Base-by-base conservation (phyloP, 92 coral and sea anemone species). In the Zoanthus solanderi region DNA sequence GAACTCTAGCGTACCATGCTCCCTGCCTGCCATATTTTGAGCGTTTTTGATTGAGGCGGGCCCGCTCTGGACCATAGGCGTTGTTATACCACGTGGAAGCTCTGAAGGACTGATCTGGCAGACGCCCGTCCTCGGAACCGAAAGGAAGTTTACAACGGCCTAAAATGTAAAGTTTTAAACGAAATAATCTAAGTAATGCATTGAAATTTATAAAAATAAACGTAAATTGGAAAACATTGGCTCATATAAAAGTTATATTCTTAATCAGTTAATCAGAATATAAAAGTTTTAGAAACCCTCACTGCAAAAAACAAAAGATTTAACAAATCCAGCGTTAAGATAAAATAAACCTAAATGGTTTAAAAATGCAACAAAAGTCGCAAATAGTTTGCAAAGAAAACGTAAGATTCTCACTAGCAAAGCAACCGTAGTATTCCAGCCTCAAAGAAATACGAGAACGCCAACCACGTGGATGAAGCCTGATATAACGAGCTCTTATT, bases 391-490 rank as follows among this genome's bases (percentile, higher is more conserved):
- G 42, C 13, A 9, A 8, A 11, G 53, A 18, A 0, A 28, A 2
- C 79, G 28, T 0, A 28, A 18, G 65, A 73, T 16, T 74, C 98
- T 32, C 84, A 95, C 98, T 93, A 46, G 89, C 84, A 34, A 63
- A 75, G 50, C 98, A 95, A 76, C 98, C 98, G 57, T 94, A 93
- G 80, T 90, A 88, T 87, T 95, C 98, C 76, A 87, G 93, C 91
- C 98, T 91, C 95, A 95, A 79, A n/a, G 91, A 83, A 37, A 94
- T 89, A 72, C 90, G 90, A 5, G 88, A 42, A 28, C 91, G 87
- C 95, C 95, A 95, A 44, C 75, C 81, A 76, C 92, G 90, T 2
- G 98, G 98, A 71, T 88, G 89, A 9, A 95, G 73, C 9, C 94
- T 91, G 30, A 95, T 76, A 66, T 30, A 90, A 18, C 95, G 91